These are phyloP conservation scores for Aptenodytes patagonicus DNA, from an alignment of 2,113 vertebrate species.

Conservation along the genomic window DNA sequence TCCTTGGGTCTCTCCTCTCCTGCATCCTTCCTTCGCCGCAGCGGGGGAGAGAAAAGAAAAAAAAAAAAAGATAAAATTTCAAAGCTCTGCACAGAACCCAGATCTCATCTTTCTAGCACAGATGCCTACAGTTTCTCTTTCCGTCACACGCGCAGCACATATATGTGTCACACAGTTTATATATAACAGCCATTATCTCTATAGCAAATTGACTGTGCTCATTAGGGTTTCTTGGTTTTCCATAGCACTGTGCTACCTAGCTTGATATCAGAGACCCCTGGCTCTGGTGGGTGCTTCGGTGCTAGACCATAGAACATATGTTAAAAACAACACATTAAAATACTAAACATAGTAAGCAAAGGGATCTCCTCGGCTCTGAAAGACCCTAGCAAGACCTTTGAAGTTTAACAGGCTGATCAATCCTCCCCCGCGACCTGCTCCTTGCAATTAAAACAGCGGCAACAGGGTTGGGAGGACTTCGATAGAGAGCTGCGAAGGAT, in stretches of 20 bases:
- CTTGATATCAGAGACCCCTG: background rate
- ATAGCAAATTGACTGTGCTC: background rate
- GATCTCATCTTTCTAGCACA: background rate
- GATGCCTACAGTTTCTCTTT: background rate
- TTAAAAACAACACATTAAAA: background rate
- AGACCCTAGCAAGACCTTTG: background rate
- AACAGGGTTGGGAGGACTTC: background rate
- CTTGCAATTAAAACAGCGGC: background rate
- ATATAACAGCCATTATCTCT: background rate
- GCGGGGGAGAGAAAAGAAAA: background rate
- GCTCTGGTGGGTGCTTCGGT: background rate
- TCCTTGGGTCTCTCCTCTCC: constrained; percentile 57
- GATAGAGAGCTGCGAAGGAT: background rate
- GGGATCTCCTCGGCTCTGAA: background rate
- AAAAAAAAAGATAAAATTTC: background rate
- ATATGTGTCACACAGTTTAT: background rate
- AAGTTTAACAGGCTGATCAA: background rate
- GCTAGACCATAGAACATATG: background rate
- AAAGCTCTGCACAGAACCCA: background rate
- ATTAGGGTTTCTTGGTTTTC: background rate
- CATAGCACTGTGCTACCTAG: background rate
- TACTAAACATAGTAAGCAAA: background rate
- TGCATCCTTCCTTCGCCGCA: background rate
- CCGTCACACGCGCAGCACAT: background rate
- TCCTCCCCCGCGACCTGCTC: rapidly evolving